A percentile compares a stretch with the other conserved stretches of the same genome.
Evolutionary conservation across 2,888 invertebrate species (phyloP).

Genomic region (Lydus trimaculatus): DNA sequence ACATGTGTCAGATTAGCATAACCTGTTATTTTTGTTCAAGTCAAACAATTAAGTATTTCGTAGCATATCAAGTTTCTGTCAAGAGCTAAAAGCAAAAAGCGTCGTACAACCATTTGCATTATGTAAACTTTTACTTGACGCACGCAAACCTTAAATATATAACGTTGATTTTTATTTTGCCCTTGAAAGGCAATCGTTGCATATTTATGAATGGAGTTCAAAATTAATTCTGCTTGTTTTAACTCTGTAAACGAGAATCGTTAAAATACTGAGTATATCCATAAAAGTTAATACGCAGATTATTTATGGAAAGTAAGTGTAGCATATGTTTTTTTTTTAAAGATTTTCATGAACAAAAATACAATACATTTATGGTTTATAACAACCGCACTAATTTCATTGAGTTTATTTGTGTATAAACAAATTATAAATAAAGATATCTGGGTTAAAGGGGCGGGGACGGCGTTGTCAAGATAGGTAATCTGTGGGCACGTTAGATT

Average conservation of each 20-base stretch:
- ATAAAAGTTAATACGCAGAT: not conserved
- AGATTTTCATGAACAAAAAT: not conserved
- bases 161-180: not conserved
- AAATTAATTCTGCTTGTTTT: not conserved
- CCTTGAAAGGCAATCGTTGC: not conserved
- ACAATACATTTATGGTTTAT: too few species aligned
- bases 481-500: conserved; percentile 25
- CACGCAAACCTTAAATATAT: not conserved
- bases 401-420: conserved; percentile 11
- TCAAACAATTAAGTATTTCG: conserved; percentile 12
- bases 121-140: conserved; percentile 4
- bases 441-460: conserved; percentile 16
- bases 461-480: conserved; percentile 20
- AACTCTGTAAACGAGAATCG: not conserved
- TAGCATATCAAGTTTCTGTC: conserved; percentile 5
- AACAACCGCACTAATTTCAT: not conserved
- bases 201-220: conserved; percentile 9
- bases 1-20: conserved; percentile 25
- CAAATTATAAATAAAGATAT: conserved; percentile 27
- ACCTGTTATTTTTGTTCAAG: conserved; percentile 5
- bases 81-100: not conserved
- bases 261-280: not conserved
- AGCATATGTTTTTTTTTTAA: not conserved
- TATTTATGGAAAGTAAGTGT: not conserved
- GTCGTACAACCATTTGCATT: conserved; percentile 4